Evolutionary conservation across 2,113 vertebrate species (phyloP), one percentile per base, ranked within the genome.

Genomic region (Rhegmatorhina hoffmannsi): DNA sequence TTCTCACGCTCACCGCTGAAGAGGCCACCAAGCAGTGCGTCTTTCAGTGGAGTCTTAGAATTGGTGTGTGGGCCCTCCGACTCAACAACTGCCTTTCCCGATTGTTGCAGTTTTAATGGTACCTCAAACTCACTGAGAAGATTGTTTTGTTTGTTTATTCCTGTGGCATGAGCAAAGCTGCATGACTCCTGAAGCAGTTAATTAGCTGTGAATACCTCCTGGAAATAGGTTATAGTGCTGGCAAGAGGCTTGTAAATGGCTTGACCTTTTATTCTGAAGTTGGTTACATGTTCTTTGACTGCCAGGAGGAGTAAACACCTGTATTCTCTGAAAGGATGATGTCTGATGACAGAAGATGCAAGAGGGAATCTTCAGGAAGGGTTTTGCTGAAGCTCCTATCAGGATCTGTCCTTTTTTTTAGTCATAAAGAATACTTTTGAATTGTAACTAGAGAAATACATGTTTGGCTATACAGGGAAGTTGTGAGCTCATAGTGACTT

Each of bases 151-250:
- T 68, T 79, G 6, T 68, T 73, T 84, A 17, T 90, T 92, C 84
- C 46, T 77, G 26, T 74, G 83, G 17, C 43, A 15, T 25, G 43
- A 62, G 15, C n/a, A 85, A 84, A 79, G 70, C 43, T 90, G 50
- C 38, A 21, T 92, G 68, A 55, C 52, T 96, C 29, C 43, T 74
- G 68, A 66, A 84, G 58, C 43, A 29, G 38, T 29, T 83, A 73
- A 92, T 93, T 91, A 91, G 23, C 34, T 77, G 56, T 70, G 64
- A 90, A 55, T 77, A 80, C 12, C 33, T 80, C 31, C 68, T 94
- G 83, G 73, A 88, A 96, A 18, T 92, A 90, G 67, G 91, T 96
- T 96, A 34, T 89, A 73, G 33, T 36, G 16, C 56, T 89, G 33
- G 59, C 29, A 74, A 23, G 33, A 78, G 52, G 20, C n/a, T 63